A percentile compares a stretch with the other conserved stretches of the same genome.
Evolutionary conservation across 2,797 vertebrate genomes (phyloP).

Genomic region (Paramormyrops hopkinsi): DNA sequence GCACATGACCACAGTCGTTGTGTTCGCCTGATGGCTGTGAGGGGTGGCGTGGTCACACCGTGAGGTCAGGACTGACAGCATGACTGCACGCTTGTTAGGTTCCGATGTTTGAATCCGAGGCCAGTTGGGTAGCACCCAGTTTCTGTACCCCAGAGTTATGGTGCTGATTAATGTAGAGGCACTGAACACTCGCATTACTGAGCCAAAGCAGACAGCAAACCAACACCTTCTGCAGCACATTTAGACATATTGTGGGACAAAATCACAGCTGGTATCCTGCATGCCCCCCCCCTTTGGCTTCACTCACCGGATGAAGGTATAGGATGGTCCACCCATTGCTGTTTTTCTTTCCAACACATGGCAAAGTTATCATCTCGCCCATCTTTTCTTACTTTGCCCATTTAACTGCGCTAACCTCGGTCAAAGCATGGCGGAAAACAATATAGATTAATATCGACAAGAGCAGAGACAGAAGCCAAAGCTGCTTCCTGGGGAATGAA

Average conservation of each 20-base stretch:
- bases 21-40: neutral
- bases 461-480: slow-evolving; percentile 28
- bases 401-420: slow-evolving; percentile 32
- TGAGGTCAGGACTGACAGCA: neutral
- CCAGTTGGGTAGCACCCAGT: slow-evolving; percentile 34
- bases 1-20: neutral
- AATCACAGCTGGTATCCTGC: neutral
- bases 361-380: slow-evolving; percentile 9
- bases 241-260: neutral
- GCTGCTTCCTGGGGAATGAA: slow-evolving; percentile 46
- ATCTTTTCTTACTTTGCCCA: neutral
- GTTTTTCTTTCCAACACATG: neutral
- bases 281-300: neutral
- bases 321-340: neutral
- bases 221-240: neutral
- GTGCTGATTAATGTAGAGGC: slow-evolving; percentile 61
- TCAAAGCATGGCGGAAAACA: slow-evolving; percentile 44
- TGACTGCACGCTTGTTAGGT: neutral
- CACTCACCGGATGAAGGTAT: slow-evolving; percentile 1
- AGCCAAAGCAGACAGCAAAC: neutral
- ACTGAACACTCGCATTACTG: neutral
- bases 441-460: neutral
- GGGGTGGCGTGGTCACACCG: neutral
- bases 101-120: neutral
- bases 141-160: slow-evolving; percentile 51